A percentile compares a stretch with the other conserved stretches of the same genome.
phyloP scores from a whole-genome alignment of 2,113 vertebrate species.

The Colistium nudipinnis region DNA sequence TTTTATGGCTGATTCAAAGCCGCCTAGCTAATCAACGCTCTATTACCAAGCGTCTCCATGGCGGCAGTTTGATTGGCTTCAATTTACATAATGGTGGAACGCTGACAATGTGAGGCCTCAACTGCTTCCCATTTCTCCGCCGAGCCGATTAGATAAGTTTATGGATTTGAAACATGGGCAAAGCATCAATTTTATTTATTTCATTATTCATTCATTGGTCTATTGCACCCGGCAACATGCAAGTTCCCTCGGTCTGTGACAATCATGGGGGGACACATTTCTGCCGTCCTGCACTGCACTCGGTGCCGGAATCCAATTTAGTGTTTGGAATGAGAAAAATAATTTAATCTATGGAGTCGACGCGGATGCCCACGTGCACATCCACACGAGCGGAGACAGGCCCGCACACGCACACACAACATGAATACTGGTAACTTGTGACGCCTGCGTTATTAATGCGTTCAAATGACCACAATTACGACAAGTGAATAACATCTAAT shows the following conservation, averaged over 20 bases:
- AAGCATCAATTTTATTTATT: conserved; percentile 75
- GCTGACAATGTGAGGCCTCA: conserved; percentile 68
- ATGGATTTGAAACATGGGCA: conserved; percentile 73
- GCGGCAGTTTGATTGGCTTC: conserved; percentile 76
- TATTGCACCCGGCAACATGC: conserved; percentile 65
- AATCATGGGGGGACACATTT: conserved; percentile 66
- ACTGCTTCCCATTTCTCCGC: conserved; percentile 71
- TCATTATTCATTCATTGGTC: conserved; percentile 74
- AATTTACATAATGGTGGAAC: conserved; percentile 81
- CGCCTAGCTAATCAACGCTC: conserved; percentile 77
- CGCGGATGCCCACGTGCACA: conserved; percentile 9
- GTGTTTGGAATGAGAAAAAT: conserved; percentile 69
- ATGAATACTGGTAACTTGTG: conserved; percentile 23
- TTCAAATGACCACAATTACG: conserved; percentile 19
- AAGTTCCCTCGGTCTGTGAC: conserved; percentile 60
- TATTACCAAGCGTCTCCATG: conserved; percentile 75
- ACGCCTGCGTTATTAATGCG: neutral
- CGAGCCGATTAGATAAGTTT: conserved; percentile 73
- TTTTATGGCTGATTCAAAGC: conserved; percentile 78
- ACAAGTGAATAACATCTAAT: conserved; percentile 11
- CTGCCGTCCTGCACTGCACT: conserved; percentile 51
- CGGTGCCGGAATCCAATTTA: conserved; percentile 68
- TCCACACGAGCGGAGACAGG: neutral
- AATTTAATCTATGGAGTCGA: conserved; percentile 61
- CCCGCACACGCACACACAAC: conserved; percentile 5